phyloP scores from a whole-genome alignment of 2,888 invertebrate species.

The Polyommatus iphigenia region DNA sequence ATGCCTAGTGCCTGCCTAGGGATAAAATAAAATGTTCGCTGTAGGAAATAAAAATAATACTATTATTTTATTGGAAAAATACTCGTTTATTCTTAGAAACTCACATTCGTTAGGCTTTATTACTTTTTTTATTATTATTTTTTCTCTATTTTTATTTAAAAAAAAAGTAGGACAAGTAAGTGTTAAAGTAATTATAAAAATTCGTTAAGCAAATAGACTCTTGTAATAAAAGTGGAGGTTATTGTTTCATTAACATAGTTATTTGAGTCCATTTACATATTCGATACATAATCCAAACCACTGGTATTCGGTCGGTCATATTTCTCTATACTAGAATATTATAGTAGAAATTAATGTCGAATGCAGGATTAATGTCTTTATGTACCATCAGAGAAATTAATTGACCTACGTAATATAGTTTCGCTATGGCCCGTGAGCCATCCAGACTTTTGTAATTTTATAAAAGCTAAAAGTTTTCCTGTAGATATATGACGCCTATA shows the following conservation, averaged over 20 bases:
- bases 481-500: no score
- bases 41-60: not conserved
- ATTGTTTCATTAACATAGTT: not conserved
- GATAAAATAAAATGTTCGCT: not conserved
- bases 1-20: not conserved
- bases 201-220: not conserved
- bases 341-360: not conserved
- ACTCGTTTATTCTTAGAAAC: no score
- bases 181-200: not conserved
- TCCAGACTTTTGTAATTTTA: no score
- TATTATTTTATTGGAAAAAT: no score
- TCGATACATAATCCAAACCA: slow-evolving; percentile 3
- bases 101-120: no score
- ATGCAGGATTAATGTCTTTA: not conserved
- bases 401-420: not conserved
- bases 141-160: no score
- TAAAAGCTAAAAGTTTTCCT: no score
- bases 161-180: no score
- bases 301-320: not conserved
- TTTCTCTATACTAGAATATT: not conserved
- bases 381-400: not conserved
- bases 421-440: no score
- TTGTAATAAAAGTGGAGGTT: not conserved
- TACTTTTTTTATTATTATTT: no score
- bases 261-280: not conserved